These are phyloP conservation scores for Parauchenoglanis punctatus DNA, from an alignment of 2,797 vertebrate species.

Conservation along the genomic window DNA sequence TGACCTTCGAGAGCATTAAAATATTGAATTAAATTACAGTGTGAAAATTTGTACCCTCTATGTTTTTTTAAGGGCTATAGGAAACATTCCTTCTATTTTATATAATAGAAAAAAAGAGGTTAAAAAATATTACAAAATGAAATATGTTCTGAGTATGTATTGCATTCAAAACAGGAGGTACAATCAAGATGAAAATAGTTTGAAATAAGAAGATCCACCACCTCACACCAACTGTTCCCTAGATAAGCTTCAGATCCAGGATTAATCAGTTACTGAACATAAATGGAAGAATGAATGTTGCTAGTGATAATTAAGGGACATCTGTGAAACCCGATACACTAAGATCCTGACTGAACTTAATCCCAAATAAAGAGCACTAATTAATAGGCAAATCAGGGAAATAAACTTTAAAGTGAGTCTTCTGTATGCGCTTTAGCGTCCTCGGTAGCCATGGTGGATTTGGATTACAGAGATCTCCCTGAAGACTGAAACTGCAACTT, in stretches of 20 bases:
- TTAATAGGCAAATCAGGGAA: background rate
- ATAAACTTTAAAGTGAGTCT: background rate
- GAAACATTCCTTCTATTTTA: background rate
- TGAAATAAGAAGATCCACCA: background rate
- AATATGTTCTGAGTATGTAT: background rate
- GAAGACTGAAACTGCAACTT: background rate
- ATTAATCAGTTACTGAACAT: background rate
- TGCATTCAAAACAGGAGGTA: background rate
- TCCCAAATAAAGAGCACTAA: background rate
- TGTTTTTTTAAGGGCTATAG: background rate
- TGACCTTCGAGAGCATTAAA: background rate
- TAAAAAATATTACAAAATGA: background rate
- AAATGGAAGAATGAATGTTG: background rate
- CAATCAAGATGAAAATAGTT: background rate
- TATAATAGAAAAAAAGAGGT: background rate
- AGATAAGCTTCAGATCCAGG: background rate
- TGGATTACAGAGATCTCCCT: background rate
- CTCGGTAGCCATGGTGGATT: background rate
- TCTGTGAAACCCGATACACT: background rate
- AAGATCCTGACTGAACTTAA: background rate
- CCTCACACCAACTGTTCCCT: background rate
- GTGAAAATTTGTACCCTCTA: background rate
- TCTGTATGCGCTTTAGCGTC: background rate
- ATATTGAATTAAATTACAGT: background rate
- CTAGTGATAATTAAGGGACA: background rate